Percentiles rank a stretch among this genome's conserved stretches.
These are phyloP conservation scores for Latrodectus geometricus DNA, from an alignment of 1,140 invertebrate species.

Conservation along the genomic window DNA sequence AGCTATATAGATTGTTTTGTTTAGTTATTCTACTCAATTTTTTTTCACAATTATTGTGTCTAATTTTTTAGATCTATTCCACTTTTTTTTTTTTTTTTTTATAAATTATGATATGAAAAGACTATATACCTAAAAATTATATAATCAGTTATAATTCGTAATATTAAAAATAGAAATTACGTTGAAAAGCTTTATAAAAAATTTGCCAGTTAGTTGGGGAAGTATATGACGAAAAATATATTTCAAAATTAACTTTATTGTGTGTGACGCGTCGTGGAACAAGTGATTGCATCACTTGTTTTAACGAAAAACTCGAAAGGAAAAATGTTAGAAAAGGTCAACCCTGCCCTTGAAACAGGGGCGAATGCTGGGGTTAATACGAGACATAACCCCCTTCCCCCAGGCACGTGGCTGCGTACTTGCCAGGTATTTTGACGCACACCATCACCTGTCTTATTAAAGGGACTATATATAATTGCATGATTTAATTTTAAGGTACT, in stretches of 20 bases:
- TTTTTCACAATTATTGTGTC: no score
- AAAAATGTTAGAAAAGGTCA: neutral
- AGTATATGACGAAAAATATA: neutral
- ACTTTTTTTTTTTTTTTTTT: no score
- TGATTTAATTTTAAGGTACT: no score
- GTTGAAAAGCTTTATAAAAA: neutral
- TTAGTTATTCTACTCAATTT: no score
- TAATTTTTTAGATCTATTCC: no score
- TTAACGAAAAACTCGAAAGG: neutral
- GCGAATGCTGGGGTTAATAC: neutral
- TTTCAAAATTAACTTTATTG: neutral
- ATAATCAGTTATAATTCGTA: no score
- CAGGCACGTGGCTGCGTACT: neutral
- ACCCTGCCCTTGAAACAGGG: slow-evolving; percentile 14
- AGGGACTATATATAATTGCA: neutral
- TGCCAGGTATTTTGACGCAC: neutral
- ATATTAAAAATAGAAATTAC: no score
- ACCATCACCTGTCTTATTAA: neutral
- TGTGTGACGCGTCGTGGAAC: neutral
- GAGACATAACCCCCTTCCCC: neutral
- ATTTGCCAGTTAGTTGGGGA: neutral
- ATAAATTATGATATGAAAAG: no score
- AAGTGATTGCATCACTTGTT: neutral
- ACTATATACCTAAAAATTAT: no score
- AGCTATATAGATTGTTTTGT: no score